These are phyloP conservation scores for Triops longicaudatus DNA, from an alignment of 1,140 invertebrate species.

Conservation along the genomic window DNA sequence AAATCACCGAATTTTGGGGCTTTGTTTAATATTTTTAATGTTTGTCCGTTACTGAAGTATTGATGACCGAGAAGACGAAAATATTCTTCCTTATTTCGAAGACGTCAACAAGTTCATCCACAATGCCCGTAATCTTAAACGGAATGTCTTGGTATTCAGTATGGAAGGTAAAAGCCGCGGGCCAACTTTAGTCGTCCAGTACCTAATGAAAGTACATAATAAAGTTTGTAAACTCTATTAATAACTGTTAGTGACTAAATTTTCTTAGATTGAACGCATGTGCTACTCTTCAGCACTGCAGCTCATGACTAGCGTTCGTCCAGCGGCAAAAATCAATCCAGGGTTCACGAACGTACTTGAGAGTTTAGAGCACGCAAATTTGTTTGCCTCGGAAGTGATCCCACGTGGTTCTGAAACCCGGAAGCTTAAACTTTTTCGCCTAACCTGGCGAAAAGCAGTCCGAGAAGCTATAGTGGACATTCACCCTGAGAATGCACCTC, in stretches of 20 bases:
- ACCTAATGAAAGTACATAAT: constrained; percentile 23
- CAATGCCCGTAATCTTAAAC: background rate
- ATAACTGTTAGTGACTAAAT: background rate
- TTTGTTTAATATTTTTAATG: background rate
- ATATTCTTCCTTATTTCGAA: constrained; percentile 23
- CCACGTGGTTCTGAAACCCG: background rate
- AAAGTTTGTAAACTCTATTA: background rate
- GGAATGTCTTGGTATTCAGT: constrained; percentile 24
- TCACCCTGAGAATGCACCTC: background rate
- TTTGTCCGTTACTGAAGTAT: constrained; percentile 15
- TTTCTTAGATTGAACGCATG: background rate
- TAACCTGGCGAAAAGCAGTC: background rate
- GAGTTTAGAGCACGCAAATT: background rate
- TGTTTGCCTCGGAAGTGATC: background rate
- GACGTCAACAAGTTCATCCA: constrained; percentile 27
- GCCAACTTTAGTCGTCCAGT: constrained; percentile 24
- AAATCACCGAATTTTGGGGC: background rate
- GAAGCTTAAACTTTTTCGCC: background rate
- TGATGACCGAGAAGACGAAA: constrained; percentile 20
- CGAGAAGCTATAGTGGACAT: background rate
- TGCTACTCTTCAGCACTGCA: background rate
- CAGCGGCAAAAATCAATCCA: background rate
- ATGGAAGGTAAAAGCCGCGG: constrained; percentile 16
- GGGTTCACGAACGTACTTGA: background rate
- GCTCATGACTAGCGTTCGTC: background rate